Conservation (phyloP, 2,113 vertebrate species). For the Sapayoa aenigma region DNA sequence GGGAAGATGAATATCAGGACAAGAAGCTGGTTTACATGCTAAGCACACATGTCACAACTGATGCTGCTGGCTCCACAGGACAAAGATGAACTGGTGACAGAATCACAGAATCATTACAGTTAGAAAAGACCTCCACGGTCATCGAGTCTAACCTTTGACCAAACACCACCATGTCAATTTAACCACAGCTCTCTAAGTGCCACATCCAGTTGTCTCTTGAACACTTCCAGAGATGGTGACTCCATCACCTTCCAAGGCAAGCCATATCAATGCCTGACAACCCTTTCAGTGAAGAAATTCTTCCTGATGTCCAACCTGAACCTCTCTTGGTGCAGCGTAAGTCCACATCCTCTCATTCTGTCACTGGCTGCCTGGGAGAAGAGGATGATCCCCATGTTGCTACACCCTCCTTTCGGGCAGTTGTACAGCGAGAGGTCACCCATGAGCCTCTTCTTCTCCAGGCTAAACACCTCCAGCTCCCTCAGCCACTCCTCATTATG, state of each 20-base stretch:
- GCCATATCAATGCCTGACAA: neutral
- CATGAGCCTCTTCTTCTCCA: neutral
- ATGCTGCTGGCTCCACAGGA: neutral
- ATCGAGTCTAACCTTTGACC: neutral
- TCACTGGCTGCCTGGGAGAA: neutral
- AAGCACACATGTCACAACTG: neutral
- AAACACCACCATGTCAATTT: neutral
- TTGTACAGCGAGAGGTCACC: neutral
- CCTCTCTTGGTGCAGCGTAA: neutral
- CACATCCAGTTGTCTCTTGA: neutral
- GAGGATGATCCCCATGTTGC: neutral
- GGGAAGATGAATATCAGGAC: neutral
- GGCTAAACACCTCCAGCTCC: neutral
- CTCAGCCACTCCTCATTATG: neutral
- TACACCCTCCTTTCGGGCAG: neutral
- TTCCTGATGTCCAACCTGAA: neutral
- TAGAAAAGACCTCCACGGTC: neutral
- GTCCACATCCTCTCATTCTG: neutral
- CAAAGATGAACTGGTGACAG: neutral
- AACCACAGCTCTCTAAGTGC: neutral
- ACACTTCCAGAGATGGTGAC: neutral
- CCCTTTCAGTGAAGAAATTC: neutral
- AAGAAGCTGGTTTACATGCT: neutral
- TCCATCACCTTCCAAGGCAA: neutral
- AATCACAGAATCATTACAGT: neutral